Base-by-base conservation (phyloP, 2,113 vertebrate genomes). In the Prietella phreatophila region DNA sequence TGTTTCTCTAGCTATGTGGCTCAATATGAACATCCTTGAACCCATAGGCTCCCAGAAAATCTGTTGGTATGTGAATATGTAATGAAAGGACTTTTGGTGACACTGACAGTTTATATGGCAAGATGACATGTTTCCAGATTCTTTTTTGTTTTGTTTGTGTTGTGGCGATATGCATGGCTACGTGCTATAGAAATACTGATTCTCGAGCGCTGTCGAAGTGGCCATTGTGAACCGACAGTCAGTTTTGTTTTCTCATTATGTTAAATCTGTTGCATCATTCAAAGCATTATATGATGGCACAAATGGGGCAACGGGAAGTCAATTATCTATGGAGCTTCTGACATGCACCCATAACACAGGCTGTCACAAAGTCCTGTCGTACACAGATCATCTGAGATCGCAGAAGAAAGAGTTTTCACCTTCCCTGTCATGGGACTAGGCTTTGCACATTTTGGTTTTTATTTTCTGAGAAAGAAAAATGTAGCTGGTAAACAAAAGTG, bases 251-350 rank as follows among this genome's bases (percentile, higher is more conserved):
- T 91, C 87, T 93, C 86, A 89, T 93, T 92, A 90, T 84, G 88
- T 81, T 69, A 55, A 89, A 90, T 90, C 89, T 87, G 55, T 69
- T 61, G 90, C 92, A 92, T 82, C 92, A 91, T 82, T 93, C 90
- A 91, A 75, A 84, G 58, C 90, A 78, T 89, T 78, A 88, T 83
- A 83, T 84, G 81, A 88, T 88, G 91, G 89, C 81, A 90, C 89
- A 94, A 94, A 88, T 92, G 84, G 92, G 91, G 86, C 93, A 93
- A 86, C 88, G 90, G 80, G 90, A 87, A 91, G 90, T 91, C 90
- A 90, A 92, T 94, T 95, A 94, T 94, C 94, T 93, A 90, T 89
- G 90, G 92, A 90, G 86, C 81, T 87, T 55, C 81, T 92, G 91
- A 73, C 90, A 85, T 53, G 79, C 75, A 92, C 92, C 91, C 91